Conservation (phyloP, 2,797 vertebrate species). For the Acomys russatus region DNA sequence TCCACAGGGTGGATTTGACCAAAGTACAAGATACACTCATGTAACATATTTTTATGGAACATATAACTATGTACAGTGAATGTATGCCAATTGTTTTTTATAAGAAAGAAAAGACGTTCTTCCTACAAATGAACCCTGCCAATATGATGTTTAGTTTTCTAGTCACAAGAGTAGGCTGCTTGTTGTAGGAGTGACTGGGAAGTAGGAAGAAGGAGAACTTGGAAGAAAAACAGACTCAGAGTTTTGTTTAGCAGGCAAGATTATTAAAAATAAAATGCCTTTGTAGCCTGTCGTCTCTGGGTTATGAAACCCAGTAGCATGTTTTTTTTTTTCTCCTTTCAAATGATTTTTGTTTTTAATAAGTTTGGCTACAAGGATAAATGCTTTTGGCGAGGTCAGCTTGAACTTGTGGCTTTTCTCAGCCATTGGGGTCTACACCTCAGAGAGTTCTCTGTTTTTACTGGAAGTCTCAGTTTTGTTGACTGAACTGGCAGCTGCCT, state of each 20-base stretch:
- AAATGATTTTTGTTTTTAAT: slow-evolving; percentile 86
- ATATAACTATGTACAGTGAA: neutral
- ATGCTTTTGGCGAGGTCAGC: slow-evolving; percentile 85
- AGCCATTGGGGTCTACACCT: slow-evolving; percentile 84
- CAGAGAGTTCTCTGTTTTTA: slow-evolving; percentile 87
- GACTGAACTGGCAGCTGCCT: slow-evolving; percentile 81
- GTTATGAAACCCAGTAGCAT: slow-evolving; percentile 86
- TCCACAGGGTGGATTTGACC: neutral
- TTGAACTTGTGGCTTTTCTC: slow-evolving; percentile 88
- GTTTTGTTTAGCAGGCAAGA: slow-evolving; percentile 80
- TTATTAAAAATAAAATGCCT: slow-evolving; percentile 81
- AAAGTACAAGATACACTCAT: no score
- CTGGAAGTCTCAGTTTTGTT: slow-evolving; percentile 88
- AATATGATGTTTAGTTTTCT: slow-evolving; percentile 82
- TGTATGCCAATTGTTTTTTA: neutral
- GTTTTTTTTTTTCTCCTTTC: slow-evolving; percentile 73
- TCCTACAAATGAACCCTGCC: slow-evolving; percentile 78
- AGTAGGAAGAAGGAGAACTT: slow-evolving; percentile 67
- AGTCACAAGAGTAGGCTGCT: slow-evolving; percentile 66
- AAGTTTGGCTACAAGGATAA: slow-evolving; percentile 86
- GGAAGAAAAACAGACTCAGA: slow-evolving; percentile 67
- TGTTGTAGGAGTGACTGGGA: slow-evolving; percentile 58
- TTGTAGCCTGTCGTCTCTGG: slow-evolving; percentile 80
- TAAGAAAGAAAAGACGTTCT: slow-evolving; percentile 74
- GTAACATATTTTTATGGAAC: neutral